Evolutionary conservation across 2,797 vertebrate species (phyloP).

Genomic region (Denticeps clupeoides): DNA sequence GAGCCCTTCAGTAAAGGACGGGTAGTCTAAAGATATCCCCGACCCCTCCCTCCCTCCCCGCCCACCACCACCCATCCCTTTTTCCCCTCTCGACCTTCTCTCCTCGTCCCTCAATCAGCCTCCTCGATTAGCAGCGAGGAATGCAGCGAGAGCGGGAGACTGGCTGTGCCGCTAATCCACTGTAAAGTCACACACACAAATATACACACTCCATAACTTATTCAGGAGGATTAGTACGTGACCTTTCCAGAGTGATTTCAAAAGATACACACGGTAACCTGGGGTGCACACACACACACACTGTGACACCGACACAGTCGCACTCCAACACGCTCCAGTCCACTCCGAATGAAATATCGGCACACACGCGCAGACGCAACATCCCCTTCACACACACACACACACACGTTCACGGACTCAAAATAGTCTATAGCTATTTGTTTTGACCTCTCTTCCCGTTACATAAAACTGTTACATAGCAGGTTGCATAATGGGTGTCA

Average conservation of each 20-base stretch:
- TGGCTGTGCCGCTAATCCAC: no score
- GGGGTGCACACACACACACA: no score
- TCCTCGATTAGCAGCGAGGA: no score
- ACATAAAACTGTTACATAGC: slow-evolving; percentile 23
- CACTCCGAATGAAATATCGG: not conserved
- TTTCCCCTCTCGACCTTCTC: no score
- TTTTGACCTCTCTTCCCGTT: slow-evolving; percentile 15
- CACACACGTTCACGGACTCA: slow-evolving; percentile 11
- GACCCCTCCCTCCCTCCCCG: no score
- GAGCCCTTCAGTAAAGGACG: no score
- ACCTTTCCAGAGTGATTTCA: slow-evolving; percentile 10
- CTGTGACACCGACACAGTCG: no score
- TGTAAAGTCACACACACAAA: not conserved
- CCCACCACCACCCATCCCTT: no score
- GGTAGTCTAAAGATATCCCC: no score
- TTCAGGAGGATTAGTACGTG: slow-evolving; percentile 21
- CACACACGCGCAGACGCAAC: slow-evolving; percentile 9
- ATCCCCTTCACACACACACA: not conserved
- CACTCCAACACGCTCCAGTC: not conserved
- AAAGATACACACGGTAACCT: slow-evolving; percentile 9
- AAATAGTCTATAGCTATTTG: slow-evolving; percentile 5
- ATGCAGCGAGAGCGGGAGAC: no score
- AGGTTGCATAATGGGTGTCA: slow-evolving; percentile 20
- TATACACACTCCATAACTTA: slow-evolving; percentile 12
- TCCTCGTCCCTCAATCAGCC: no score